Percentiles rank a stretch among this genome's conserved stretches.
Conservation (phyloP, 2,113 vertebrate species). For the Gulo gulo region DNA sequence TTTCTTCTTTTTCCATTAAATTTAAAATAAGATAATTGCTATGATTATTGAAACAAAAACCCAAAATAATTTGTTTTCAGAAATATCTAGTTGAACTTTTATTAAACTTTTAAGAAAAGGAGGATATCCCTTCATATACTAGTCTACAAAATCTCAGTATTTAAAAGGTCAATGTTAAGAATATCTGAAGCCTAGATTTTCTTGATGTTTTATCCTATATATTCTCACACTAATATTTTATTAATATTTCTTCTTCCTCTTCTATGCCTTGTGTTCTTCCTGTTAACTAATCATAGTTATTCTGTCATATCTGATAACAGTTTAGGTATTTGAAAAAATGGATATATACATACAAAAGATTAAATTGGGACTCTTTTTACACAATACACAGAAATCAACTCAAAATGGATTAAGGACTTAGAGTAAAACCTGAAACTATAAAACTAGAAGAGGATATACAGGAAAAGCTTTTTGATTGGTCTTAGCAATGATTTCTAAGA, state of each 20-base stretch:
- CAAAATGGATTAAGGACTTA: neutral
- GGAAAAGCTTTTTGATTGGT: neutral
- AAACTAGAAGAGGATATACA: neutral
- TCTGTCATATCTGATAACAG: slow-evolving; percentile 15
- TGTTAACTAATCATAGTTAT: neutral
- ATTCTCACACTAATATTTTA: neutral
- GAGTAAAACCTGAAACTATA: neutral
- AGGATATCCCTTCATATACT: neutral
- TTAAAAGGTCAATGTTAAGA: slow-evolving; percentile 24
- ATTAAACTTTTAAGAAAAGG: slow-evolving; percentile 5
- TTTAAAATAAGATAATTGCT: slow-evolving; percentile 5
- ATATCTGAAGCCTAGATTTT: neutral
- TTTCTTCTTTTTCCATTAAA: neutral
- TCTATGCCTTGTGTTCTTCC: slow-evolving; percentile 6
- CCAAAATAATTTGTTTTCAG: neutral
- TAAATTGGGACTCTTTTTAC: neutral
- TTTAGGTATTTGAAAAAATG: neutral
- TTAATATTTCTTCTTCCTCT: neutral
- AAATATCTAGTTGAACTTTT: neutral
- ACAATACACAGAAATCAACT: neutral
- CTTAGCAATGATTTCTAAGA: neutral
- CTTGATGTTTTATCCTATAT: neutral
- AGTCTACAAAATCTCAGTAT: neutral
- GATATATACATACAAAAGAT: neutral
- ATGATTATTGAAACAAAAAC: neutral